A percentile compares a stretch with the other conserved stretches of the same genome.
Conservation (phyloP, 2,888 invertebrate genomes). For the Parthenolecanium corni region DNA sequence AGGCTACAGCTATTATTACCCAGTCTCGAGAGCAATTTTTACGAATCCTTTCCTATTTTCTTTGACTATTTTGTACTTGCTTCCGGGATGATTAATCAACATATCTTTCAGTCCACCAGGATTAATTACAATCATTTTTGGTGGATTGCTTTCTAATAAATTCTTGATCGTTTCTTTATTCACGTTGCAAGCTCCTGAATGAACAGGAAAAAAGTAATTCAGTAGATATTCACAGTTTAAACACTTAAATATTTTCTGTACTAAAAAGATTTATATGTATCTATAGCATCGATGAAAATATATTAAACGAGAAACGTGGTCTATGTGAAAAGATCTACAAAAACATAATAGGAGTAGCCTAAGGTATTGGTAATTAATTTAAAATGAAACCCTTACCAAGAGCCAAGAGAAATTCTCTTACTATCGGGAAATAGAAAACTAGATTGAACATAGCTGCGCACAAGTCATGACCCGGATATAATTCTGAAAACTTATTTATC, state of each 20-base stretch:
- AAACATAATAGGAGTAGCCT: too few species aligned
- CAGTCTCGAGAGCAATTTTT: slow-evolving; percentile 57
- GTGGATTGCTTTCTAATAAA: slow-evolving; percentile 45
- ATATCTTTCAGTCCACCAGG: slow-evolving; percentile 86
- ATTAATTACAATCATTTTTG: slow-evolving; percentile 58
- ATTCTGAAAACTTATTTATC: slow-evolving; percentile 41
- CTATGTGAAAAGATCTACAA: too few species aligned
- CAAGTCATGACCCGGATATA: slow-evolving; percentile 52
- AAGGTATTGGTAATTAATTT: too few species aligned
- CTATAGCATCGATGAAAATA: too few species aligned
- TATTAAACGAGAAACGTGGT: too few species aligned
- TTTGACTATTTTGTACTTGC: slow-evolving; percentile 53
- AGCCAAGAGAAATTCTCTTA: slow-evolving; percentile 52
- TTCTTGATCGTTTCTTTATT: slow-evolving; percentile 55
- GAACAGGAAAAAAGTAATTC: neutral
- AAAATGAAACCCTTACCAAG: slow-evolving; percentile 43
- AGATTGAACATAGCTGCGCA: slow-evolving; percentile 56
- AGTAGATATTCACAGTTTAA: too few species aligned
- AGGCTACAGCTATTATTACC: too few species aligned
- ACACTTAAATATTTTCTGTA: too few species aligned
- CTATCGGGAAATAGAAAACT: slow-evolving; percentile 60
- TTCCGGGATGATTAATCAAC: slow-evolving; percentile 64
- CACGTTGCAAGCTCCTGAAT: slow-evolving; percentile 35
- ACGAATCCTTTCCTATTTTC: slow-evolving; percentile 68
- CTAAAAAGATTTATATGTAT: too few species aligned